A percentile compares a stretch with the other conserved stretches of the same genome.
Evolutionary conservation across 2,113 vertebrate species (phyloP).

Genomic region (Takifugu bimaculatus): DNA sequence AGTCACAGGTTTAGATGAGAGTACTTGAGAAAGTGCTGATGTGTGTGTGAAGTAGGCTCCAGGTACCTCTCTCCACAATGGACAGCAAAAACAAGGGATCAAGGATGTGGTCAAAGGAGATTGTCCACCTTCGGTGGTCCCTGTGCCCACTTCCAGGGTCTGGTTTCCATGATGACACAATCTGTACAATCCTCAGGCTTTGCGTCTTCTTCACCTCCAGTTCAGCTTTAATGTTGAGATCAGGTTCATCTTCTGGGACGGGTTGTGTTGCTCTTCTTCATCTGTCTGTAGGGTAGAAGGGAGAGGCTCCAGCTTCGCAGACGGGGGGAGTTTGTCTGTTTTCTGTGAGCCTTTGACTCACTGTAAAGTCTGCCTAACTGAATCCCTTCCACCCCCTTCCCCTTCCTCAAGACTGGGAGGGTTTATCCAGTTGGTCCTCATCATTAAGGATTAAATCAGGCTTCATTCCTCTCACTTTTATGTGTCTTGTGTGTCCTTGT

Average conservation of each 20-base stretch:
- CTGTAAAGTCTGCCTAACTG: constrained; percentile 63
- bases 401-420: constrained; percentile 71
- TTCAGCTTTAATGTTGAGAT: constrained; percentile 21
- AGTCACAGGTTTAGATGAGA: neutral
- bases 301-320: constrained; percentile 22
- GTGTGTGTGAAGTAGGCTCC: constrained; percentile 1
- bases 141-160: constrained; percentile 56
- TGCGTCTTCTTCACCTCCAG: constrained; percentile 25
- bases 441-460: constrained; percentile 72
- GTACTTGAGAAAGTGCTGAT: neutral
- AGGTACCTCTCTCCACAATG: constrained; percentile 59
- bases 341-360: constrained; percentile 56
- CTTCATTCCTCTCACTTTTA: constrained; percentile 43
- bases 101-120: constrained; percentile 55
- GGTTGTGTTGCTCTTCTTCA: constrained; percentile 5
- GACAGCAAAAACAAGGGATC: constrained; percentile 26
- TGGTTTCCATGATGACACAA: constrained; percentile 76
- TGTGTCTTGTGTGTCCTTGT: constrained; percentile 18
- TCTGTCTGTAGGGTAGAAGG: constrained; percentile 6
- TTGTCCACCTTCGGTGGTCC: constrained; percentile 64
- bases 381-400: constrained; percentile 70
- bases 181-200: constrained; percentile 64
- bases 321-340: constrained; percentile 50
- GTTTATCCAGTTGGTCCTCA: constrained; percentile 81
- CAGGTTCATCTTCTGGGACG: constrained; percentile 23